Percentiles rank a stretch among this genome's conserved stretches.
Conservation (phyloP, 2,113 vertebrate species). For the Dinomys branickii region DNA sequence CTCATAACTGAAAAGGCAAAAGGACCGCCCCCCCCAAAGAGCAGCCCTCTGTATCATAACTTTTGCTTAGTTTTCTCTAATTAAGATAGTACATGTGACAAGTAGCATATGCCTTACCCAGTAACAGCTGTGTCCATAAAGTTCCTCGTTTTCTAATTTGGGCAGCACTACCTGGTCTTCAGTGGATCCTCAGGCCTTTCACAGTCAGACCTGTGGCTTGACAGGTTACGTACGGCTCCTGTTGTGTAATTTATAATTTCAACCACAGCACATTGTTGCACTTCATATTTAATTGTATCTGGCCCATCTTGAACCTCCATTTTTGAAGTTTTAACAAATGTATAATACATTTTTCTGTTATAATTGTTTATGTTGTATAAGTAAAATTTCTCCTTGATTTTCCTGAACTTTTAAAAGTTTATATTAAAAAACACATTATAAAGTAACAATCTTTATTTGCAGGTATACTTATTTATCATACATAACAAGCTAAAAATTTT, state of each 20-base stretch:
- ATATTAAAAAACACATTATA: neutral
- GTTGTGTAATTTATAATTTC: neutral
- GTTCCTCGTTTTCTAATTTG: neutral
- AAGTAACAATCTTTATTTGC: neutral
- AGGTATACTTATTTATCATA: neutral
- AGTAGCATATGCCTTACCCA: neutral
- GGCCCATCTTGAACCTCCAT: neutral
- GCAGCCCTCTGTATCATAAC: neutral
- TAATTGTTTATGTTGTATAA: neutral
- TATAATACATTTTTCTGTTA: neutral
- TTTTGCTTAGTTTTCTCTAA: neutral
- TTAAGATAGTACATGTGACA: neutral
- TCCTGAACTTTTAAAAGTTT: neutral
- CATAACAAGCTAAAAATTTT: neutral
- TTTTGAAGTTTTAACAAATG: neutral
- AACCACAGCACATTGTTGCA: neutral
- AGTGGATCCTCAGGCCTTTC: neutral
- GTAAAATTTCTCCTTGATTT: neutral
- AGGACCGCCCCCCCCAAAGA: neutral
- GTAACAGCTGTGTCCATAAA: neutral
- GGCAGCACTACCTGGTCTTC: neutral
- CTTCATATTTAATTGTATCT: neutral
- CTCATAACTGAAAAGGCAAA: neutral
- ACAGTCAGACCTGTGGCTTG: no score
- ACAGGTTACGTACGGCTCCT: neutral